A percentile compares a stretch with the other conserved stretches of the same genome.
Conservation (phyloP, 2,888 invertebrate genomes). For the Carabus problematicus region DNA sequence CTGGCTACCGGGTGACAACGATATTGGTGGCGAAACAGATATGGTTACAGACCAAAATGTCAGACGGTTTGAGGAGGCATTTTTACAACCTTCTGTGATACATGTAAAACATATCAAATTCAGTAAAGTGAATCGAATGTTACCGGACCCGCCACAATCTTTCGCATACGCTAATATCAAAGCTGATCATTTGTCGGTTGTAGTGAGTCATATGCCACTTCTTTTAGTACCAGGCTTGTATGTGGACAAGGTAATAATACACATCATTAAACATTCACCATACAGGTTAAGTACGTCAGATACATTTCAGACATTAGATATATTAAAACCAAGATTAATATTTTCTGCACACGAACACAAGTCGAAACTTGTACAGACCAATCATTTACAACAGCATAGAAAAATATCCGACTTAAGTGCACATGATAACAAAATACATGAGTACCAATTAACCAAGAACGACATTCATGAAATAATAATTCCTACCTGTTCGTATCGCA, state of each 20-base stretch:
- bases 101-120: constrained; percentile 69
- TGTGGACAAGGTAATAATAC: constrained; percentile 60
- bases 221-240: constrained; percentile 63
- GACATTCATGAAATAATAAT: constrained; percentile 79
- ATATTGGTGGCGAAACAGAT: constrained; percentile 93
- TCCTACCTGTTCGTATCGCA: constrained; percentile 95
- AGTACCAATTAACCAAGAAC: constrained; percentile 58
- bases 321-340: constrained; percentile 72
- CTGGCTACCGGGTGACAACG: constrained; percentile 95
- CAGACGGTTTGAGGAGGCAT: constrained; percentile 75
- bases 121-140: constrained; percentile 77
- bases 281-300: constrained; percentile 24
- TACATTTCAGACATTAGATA: constrained; percentile 64
- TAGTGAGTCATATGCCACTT: constrained; percentile 78
- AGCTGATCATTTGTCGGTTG: constrained; percentile 66
- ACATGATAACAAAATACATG: constrained; percentile 57
- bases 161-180: constrained; percentile 50
- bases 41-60: constrained; percentile 73
- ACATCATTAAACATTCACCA: constrained; percentile 45
- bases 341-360: constrained; percentile 75
- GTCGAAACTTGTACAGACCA: constrained; percentile 66
- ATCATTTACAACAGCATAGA: constrained; percentile 52
- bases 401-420: constrained; percentile 44
- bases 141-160: constrained; percentile 50
- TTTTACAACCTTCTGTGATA: constrained; percentile 73